Evolutionary conservation across 2,113 vertebrate genomes (phyloP).

Genomic region (Empidonax alnorum): DNA sequence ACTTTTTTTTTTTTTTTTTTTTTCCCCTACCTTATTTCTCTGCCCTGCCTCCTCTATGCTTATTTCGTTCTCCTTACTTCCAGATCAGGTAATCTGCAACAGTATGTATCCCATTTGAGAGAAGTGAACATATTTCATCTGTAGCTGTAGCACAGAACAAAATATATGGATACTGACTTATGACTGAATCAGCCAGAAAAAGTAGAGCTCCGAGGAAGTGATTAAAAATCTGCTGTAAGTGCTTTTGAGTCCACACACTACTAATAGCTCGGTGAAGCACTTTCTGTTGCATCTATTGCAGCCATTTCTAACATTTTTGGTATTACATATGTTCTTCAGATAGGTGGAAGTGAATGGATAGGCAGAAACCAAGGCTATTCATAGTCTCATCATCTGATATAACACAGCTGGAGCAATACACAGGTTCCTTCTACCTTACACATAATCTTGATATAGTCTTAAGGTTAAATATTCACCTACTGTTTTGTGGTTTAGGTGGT

Average conservation of each 20-base stretch:
- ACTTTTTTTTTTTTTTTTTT: neutral
- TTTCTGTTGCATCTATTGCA: neutral
- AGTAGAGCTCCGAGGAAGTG: neutral
- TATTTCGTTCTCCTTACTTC: neutral
- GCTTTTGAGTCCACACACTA: neutral
- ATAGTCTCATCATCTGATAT: neutral
- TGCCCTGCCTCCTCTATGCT: neutral
- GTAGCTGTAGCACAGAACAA: neutral
- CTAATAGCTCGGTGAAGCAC: neutral
- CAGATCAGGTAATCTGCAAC: neutral
- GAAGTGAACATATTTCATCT: neutral
- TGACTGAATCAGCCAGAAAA: neutral
- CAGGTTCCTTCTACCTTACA: neutral
- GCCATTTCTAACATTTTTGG: neutral
- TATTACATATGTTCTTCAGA: neutral
- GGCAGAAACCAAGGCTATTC: neutral
- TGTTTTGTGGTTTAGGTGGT: neutral
- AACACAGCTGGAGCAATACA: neutral
- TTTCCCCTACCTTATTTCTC: neutral
- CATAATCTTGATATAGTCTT: neutral
- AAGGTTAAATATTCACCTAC: neutral
- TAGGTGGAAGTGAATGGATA: neutral
- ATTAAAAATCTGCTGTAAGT: neutral
- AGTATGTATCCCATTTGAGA: neutral
- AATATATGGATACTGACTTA: neutral